Conservation (phyloP, 2,888 invertebrate species). For the Philopedon plagiatum region DNA sequence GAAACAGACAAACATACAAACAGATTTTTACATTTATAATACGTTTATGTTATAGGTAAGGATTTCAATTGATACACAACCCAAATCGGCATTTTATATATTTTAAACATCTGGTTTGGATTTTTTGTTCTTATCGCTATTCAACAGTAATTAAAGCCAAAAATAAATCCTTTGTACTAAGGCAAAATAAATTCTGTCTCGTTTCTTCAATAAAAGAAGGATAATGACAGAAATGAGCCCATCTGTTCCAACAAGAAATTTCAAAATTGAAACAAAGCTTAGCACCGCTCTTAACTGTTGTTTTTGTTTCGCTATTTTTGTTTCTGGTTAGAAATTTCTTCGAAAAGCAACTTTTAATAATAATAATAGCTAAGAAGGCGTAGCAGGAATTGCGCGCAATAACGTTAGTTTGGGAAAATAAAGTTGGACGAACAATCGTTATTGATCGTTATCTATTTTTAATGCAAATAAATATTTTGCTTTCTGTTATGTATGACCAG, state of each 20-base stretch:
- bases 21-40: no score
- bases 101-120: no score
- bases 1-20: no score
- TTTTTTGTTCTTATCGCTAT: not conserved
- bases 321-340: not conserved
- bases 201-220: not conserved
- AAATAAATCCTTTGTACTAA: not conserved
- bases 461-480: no score
- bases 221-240: not conserved
- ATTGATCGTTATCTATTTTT: no score
- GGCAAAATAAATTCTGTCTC: not conserved
- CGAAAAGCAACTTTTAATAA: not conserved
- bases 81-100: no score
- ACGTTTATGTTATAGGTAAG: no score
- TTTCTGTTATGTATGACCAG: no score
- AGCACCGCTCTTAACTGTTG: not conserved
- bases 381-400: not conserved
- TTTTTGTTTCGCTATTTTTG: not conserved
- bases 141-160: not conserved
- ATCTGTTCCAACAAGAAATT: constrained; percentile 15
- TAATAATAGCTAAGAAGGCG: not conserved
- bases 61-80: no score
- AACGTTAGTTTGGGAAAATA: not conserved
- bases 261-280: constrained; percentile 5
- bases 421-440: not conserved